Evolutionary conservation across 2,113 vertebrate genomes (phyloP).

Genomic region (Hemichromis elongatus): DNA sequence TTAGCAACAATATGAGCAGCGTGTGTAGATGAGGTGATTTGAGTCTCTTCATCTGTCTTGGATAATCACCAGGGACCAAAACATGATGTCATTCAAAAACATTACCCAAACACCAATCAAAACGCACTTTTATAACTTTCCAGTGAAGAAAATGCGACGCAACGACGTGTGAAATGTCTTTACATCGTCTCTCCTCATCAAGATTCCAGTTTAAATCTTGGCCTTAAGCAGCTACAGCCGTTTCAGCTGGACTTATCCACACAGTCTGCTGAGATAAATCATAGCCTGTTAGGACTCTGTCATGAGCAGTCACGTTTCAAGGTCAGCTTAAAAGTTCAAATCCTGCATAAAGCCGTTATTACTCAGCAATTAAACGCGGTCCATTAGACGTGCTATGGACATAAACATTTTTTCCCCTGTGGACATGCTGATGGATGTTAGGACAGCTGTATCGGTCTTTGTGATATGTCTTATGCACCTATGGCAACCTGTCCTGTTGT

Average conservation of each 20-base stretch:
- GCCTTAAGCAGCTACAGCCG: neutral
- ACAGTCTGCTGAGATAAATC: conserved; percentile 26
- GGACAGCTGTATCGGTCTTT: too few species aligned
- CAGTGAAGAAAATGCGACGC: neutral
- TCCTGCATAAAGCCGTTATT: too few species aligned
- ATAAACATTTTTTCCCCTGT: too few species aligned
- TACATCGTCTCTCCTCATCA: neutral
- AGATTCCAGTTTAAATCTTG: neutral
- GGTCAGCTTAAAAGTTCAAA: too few species aligned
- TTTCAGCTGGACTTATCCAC: conserved; percentile 10
- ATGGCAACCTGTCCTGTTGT: too few species aligned
- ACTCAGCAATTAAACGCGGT: too few species aligned
- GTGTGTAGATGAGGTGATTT: neutral
- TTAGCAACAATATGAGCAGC: neutral
- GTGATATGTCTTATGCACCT: too few species aligned
- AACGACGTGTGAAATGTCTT: neutral
- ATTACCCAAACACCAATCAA: neutral
- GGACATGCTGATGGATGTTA: too few species aligned
- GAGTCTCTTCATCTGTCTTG: conserved; percentile 15
- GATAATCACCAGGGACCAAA: conserved; percentile 3
- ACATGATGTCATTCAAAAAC: neutral
- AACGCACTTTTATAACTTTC: neutral
- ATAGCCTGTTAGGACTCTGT: conserved; percentile 6
- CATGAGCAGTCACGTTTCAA: neutral
- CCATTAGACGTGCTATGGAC: too few species aligned